Conservation (phyloP, 2,888 invertebrate genomes). For the Lithosia quadra region DNA sequence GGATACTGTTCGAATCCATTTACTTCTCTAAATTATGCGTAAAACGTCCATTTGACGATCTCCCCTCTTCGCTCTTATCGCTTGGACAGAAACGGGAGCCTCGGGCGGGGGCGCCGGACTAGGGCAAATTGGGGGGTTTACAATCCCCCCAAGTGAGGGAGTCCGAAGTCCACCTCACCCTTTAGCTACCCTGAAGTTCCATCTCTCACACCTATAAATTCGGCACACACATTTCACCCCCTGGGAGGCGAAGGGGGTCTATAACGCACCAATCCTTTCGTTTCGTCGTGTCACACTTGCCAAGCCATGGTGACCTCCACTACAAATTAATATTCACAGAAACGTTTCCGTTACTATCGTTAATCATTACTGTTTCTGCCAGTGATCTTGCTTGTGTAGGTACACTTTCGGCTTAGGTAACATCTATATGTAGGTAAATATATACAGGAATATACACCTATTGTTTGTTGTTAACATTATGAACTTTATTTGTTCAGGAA, state of each 20-base stretch:
- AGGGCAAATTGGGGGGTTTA: constrained; percentile 84
- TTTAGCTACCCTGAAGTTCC: constrained; percentile 87
- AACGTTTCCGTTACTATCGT: constrained; percentile 84
- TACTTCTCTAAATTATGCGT: constrained; percentile 88
- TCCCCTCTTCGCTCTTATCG: constrained; percentile 87
- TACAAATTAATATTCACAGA: constrained; percentile 86
- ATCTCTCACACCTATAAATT: constrained; percentile 87
- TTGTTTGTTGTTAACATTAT: constrained; percentile 10
- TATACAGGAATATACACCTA: constrained; percentile 6
- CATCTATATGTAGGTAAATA: neutral
- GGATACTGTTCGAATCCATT: constrained; percentile 87
- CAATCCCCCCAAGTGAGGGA: constrained; percentile 80
- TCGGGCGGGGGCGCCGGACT: constrained; percentile 86
- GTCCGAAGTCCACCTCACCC: constrained; percentile 87
- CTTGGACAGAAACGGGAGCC: constrained; percentile 85
- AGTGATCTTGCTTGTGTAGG: constrained; percentile 62
- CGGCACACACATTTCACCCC: constrained; percentile 86
- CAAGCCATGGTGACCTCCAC: constrained; percentile 82
- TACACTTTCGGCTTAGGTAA: constrained; percentile 44
- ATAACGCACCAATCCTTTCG: constrained; percentile 85
- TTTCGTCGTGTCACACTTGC: constrained; percentile 84
- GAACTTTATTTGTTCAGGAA: neutral
- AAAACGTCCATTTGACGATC: constrained; percentile 88
- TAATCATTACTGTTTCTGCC: constrained; percentile 80
- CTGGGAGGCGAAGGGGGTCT: constrained; percentile 73